These are phyloP conservation scores for Eupristina koningsbergeri DNA, from an alignment of 1,140 invertebrate genomes.

Conservation along the genomic window DNA sequence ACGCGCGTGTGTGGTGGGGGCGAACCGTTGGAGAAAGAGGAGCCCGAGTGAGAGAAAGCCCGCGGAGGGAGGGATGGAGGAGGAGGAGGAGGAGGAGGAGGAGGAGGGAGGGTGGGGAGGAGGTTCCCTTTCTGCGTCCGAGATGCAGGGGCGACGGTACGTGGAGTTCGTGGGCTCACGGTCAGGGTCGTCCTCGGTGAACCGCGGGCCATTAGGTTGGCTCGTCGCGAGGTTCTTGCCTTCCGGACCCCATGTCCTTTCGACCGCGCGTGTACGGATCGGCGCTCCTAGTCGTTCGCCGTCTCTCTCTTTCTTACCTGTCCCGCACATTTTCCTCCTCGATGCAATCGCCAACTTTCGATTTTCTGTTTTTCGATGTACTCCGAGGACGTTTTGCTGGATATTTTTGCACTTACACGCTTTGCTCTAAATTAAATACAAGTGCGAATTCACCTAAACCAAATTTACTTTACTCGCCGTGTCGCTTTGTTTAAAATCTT, in stretches of 20 bases:
- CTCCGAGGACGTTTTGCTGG: no score
- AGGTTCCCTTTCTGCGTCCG: conserved; percentile 37
- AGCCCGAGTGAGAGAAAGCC: neutral
- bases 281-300: neutral
- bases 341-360: neutral
- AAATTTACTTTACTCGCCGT: no score
- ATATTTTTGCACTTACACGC: no score
- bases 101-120: neutral
- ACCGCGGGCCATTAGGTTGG: neutral
- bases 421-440: no score
- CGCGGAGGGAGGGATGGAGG: neutral
- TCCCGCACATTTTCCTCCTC: neutral
- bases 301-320: neutral
- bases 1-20: neutral
- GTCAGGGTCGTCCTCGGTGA: conserved; percentile 47
- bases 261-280: no score
- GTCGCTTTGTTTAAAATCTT: no score
- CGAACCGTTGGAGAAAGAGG: neutral
- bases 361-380: neutral
- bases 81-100: neutral
- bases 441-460: no score
- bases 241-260: conserved; percentile 33
- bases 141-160: neutral
- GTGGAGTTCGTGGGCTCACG: conserved; percentile 24
- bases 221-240: conserved; percentile 42